These are phyloP conservation scores for Notiomystis cincta DNA, from an alignment of 2,113 vertebrate species.

Conservation along the genomic window DNA sequence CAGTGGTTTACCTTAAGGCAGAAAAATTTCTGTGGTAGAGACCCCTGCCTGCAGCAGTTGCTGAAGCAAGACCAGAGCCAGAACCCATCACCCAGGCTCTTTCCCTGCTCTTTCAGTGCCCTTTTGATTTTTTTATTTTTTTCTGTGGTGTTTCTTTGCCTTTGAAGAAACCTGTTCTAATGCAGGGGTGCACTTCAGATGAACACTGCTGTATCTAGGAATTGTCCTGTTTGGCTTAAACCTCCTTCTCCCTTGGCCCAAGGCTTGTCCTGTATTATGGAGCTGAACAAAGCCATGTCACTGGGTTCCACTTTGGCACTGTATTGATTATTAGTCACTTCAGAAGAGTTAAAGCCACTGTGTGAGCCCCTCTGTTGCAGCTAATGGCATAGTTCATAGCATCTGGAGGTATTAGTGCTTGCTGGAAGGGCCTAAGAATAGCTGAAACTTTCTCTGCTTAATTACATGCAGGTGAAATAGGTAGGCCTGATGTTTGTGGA, in stretches of 20 bases:
- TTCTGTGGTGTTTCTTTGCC: not conserved
- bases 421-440: not conserved
- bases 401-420: not conserved
- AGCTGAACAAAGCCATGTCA: not conserved
- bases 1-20: not conserved
- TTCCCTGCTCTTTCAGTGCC: not conserved
- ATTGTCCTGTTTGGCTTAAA: not conserved
- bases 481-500: not conserved
- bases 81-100: not conserved
- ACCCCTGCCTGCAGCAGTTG: not conserved
- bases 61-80: not conserved
- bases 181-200: not conserved
- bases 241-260: not conserved
- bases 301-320: not conserved
- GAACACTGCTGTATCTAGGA: not conserved
- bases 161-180: not conserved
- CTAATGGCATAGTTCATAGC: not conserved
- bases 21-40: not conserved
- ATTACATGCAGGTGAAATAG: constrained; percentile 22
- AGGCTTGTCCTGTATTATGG: not conserved
- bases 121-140: not conserved
- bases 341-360: not conserved
- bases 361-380: not conserved
- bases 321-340: not conserved
- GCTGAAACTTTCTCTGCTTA: not conserved